Evolutionary conservation across 2,113 vertebrate species (phyloP), one percentile per base, ranked within the genome.

Genomic region (Delphinus delphis): DNA sequence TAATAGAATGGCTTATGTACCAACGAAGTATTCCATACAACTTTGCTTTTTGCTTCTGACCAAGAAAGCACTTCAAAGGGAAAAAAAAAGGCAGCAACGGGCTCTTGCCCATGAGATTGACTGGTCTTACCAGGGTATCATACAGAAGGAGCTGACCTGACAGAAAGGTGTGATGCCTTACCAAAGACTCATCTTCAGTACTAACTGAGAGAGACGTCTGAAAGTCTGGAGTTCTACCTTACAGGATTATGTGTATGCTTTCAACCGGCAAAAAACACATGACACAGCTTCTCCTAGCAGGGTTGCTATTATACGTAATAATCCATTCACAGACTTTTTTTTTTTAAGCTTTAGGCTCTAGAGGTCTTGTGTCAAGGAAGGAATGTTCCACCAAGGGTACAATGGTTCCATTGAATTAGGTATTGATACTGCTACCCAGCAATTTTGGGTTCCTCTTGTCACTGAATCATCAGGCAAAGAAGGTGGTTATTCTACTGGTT

Each of bases 51-150:
- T 55, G 55, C 74, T 89, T 93, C 90, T 97, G 33, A 88, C 28
- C 47, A 95, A 89, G 58, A 93, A 90, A 93, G 68, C 18, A 95
- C 58, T 89, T 88, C 55, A 92, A 93, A 88, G 47, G 15, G 18
- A 53, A 17, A 53, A 53, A 53, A 53, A 53, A 53, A 53, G 50
- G 41, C 8, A 87, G 28, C 76, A 87, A 58, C 8, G 38, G 87
- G 15, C 31, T 90, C 60, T 36, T 90, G 38, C 23, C 82, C 20
- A 83, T 71, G 28, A 74, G 58, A 76, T 1, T 44, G 60, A 38
- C 23, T 62, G 28, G 53, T 91, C 60, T 88, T 70, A 70, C 23
- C 3, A 0, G 60, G 17, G 5, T 50, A 76, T 88, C 68, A 55
- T 47, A 58, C 33, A 86, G 44, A 92, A 86, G 33, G 14, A 68